Evolutionary conservation across 2,113 vertebrate genomes (phyloP).

Genomic region (Cynoglossus semilaevis): DNA sequence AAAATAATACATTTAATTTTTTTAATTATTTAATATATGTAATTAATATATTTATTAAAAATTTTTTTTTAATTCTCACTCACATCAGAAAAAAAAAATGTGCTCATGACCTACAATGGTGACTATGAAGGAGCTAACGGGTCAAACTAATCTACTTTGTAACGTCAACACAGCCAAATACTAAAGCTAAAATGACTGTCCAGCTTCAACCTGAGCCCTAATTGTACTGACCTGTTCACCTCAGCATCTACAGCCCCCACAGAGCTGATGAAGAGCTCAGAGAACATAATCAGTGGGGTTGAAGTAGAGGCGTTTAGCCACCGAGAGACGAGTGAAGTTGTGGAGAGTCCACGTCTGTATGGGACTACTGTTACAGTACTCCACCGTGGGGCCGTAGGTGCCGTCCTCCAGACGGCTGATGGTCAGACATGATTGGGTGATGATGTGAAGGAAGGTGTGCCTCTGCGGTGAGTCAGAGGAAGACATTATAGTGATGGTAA

Average conservation of each 20-base stretch:
- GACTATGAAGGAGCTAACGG: neutral
- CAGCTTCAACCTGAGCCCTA: slow-evolving; percentile 21
- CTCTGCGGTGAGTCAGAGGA: slow-evolving; percentile 78
- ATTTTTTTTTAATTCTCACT: too few relatives aligned
- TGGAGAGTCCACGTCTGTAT: slow-evolving; percentile 83
- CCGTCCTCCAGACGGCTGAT: slow-evolving; percentile 83
- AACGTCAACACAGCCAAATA: slow-evolving; percentile 10
- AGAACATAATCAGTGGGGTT: slow-evolving; percentile 89
- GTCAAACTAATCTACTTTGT: slow-evolving; percentile 13
- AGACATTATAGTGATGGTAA: slow-evolving; percentile 49
- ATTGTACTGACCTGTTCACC: slow-evolving; percentile 66
- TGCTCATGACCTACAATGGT: too few relatives aligned
- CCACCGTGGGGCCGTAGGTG: slow-evolving; percentile 82
- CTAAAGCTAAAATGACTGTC: slow-evolving; percentile 15
- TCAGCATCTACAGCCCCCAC: slow-evolving; percentile 27
- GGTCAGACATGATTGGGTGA: slow-evolving; percentile 93
- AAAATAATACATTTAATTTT: too few relatives aligned
- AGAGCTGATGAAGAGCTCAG: slow-evolving; percentile 58
- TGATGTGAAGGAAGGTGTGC: slow-evolving; percentile 87
- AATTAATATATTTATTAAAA: too few relatives aligned
- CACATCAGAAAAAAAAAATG: too few relatives aligned
- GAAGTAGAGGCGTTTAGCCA: slow-evolving; percentile 86
- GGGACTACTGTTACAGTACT: slow-evolving; percentile 82
- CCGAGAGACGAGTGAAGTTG: slow-evolving; percentile 84
- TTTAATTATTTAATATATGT: too few relatives aligned